Evolutionary conservation across 2,797 vertebrate species (phyloP).

Genomic region (Sebastes itinus): DNA sequence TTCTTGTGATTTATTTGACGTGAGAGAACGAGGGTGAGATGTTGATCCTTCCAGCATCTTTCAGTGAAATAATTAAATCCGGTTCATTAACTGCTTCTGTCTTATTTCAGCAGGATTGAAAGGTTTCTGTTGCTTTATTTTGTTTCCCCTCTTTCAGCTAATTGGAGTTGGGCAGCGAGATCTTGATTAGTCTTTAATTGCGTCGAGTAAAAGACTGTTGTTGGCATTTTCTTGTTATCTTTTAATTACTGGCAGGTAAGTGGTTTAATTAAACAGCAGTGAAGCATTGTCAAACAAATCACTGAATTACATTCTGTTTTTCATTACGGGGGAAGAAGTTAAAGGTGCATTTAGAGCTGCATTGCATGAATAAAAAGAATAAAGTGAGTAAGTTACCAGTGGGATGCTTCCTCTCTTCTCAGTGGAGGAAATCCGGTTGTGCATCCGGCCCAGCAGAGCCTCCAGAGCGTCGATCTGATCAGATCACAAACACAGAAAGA

Average conservation of each 20-base stretch:
- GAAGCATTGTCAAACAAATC: not conserved
- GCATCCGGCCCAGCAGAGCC: constrained; percentile 75
- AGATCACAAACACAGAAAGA: not conserved
- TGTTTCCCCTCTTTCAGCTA: constrained; percentile 4
- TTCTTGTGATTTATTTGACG: not conserved
- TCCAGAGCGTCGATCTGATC: constrained; percentile 81
- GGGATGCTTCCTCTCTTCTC: constrained; percentile 83
- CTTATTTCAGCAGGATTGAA: not conserved
- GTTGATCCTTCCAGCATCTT: not conserved
- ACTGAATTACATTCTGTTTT: not conserved
- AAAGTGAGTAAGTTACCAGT: constrained; percentile 55
- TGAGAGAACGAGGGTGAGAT: not conserved
- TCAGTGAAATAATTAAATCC: constrained; percentile 22
- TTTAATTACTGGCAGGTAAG: constrained; percentile 57
- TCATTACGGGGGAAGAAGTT: not conserved
- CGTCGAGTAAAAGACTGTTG: not conserved
- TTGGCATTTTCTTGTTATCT: constrained; percentile 55
- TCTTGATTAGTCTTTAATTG: constrained; percentile 48
- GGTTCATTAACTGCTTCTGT: constrained; percentile 7
- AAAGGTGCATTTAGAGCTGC: not conserved
- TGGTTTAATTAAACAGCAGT: constrained; percentile 41
- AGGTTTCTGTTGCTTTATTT: not conserved
- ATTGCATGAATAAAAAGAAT: not conserved
- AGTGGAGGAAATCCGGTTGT: constrained; percentile 59
- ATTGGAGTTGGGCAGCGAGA: constrained; percentile 17